Percentiles rank a stretch among this genome's conserved stretches.
Conservation (phyloP, 2,113 vertebrate species). For the Python bivittatus region DNA sequence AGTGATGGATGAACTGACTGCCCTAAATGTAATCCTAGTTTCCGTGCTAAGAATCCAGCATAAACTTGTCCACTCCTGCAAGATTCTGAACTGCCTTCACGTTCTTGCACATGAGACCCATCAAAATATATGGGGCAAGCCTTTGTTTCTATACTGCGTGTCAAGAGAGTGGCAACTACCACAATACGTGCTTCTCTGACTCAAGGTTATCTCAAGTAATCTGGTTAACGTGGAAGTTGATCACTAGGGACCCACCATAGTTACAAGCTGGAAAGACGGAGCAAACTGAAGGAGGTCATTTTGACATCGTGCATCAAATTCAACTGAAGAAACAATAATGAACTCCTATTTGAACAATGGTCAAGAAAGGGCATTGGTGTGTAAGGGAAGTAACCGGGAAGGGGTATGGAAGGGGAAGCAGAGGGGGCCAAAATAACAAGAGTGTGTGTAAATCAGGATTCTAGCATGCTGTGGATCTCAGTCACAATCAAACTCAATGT, state of each 20-base stretch:
- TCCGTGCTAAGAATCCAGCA: not conserved
- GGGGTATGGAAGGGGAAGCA: not conserved
- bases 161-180: no score
- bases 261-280: not conserved
- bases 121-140: not conserved
- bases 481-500: no score
- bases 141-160: no score
- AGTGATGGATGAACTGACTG: not conserved
- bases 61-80: not conserved
- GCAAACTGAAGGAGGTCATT: no score
- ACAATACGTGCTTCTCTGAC: not conserved
- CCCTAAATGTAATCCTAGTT: not conserved
- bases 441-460: conserved; percentile 9
- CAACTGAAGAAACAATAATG: no score
- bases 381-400: not conserved
- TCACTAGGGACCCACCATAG: not conserved
- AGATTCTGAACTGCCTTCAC: no score
- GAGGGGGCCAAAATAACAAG: not conserved
- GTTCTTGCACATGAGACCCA: not conserved
- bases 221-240: not conserved
- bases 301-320: no score
- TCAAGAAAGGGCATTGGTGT: not conserved
- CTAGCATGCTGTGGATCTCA: not conserved
- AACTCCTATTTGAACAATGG: not conserved
- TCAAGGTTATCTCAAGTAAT: not conserved